A percentile compares a stretch with the other conserved stretches of the same genome.
Evolutionary conservation across 2,113 vertebrate species (phyloP).

Genomic region (Origma solitaria): DNA sequence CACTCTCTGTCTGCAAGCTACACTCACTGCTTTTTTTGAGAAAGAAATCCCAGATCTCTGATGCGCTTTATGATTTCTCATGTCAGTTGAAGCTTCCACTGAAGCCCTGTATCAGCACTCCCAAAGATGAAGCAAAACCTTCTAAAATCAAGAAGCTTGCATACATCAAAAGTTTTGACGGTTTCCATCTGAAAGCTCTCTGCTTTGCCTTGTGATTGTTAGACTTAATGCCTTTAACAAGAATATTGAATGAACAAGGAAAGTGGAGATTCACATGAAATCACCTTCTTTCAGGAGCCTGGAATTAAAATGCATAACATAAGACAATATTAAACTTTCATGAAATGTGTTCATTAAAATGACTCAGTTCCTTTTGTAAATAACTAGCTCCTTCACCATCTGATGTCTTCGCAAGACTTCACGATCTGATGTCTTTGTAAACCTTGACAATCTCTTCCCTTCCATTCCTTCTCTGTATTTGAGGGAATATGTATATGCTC

Average conservation of each 20-base stretch:
- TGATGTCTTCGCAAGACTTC: background rate
- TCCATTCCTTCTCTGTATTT: background rate
- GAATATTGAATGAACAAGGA: background rate
- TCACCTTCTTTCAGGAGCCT: background rate
- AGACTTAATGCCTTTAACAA: background rate
- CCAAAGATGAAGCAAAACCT: background rate
- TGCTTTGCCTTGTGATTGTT: background rate
- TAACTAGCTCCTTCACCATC: background rate
- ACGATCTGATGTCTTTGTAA: background rate
- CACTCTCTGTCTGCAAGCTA: background rate
- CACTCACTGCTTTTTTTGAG: accelerated
- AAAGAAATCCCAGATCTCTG: background rate
- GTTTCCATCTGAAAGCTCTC: background rate
- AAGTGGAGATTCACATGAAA: background rate
- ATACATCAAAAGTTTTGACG: background rate
- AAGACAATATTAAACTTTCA: conserved; percentile 24
- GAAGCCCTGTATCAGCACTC: background rate
- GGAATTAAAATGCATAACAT: background rate
- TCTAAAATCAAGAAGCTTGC: background rate
- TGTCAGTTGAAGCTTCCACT: background rate
- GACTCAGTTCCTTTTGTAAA: background rate
- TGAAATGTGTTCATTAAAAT: conserved; percentile 29
- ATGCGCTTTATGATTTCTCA: background rate
- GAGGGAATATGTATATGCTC: background rate
- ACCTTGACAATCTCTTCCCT: background rate